Base-by-base conservation (phyloP, 2,888 invertebrate species). In the Callyntrura sp. region DNA sequence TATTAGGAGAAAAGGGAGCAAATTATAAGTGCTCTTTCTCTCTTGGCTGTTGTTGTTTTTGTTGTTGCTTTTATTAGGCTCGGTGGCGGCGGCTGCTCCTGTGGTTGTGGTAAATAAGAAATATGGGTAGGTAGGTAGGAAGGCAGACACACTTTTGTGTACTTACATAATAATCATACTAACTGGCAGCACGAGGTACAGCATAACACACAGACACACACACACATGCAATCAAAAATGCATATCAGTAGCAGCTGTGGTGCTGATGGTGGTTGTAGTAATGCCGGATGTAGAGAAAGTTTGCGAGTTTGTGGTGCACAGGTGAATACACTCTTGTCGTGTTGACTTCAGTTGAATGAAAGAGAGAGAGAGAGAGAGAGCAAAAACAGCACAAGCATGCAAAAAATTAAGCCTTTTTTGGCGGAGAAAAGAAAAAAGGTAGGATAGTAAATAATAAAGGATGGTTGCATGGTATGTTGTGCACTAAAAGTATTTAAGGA, bases 221-320 rank as follows among this genome's bases (percentile, higher is more conserved):
- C 20, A 35, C 55, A 28, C 84, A 14, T 35, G 70, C 84, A 70
- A 84, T 84, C 84, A 84, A 84, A 84, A 84, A 55, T 84, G 84
- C 84, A 84, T 84, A 84, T 73, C 60, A 48, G 35, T 17, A 28
- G 23, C 51, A 83, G 55, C 23, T 68, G 62, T 45, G 20, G 35
- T 51, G 35, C 23, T 51, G n/a, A 20, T 43, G 11, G 14, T 3
- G 68, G 28, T 68, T 9, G 70, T 48, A 17, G 48, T 51, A 51
- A 14, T 51, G 20, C 48, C 76, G 25, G 76, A 48, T 48, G 45
- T 73, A 23, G 51, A 76, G n/a, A n/a, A n/a, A n/a, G n/a, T n/a
- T n/a, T n/a, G n/a, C n/a, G n/a, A 76, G 76, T 48, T 51, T 51
- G 51, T 25, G 76, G 76, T 51, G 35, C 68, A 68, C 68, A 68